These are phyloP conservation scores for Lacerta agilis DNA, from an alignment of 2,797 vertebrate species.

Conservation along the genomic window DNA sequence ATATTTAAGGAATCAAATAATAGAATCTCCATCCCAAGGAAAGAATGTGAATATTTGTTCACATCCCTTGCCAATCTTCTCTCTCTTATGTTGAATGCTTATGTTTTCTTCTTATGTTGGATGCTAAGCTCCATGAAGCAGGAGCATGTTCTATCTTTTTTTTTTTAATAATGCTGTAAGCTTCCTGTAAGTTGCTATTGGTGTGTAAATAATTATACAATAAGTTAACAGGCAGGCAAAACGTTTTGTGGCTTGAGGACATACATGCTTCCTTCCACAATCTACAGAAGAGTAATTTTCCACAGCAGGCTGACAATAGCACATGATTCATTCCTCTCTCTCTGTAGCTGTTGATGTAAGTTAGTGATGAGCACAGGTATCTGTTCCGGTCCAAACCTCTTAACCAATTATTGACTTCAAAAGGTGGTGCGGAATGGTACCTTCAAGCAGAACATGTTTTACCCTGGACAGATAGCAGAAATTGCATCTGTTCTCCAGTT, in stretches of 20 bases:
- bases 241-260: constrained; percentile 15
- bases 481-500: neutral
- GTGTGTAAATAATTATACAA: neutral
- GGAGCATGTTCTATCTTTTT: neutral
- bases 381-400: neutral
- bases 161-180: neutral
- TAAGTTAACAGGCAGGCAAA: neutral
- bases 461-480: neutral
- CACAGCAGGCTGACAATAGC: neutral
- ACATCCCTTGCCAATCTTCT: neutral
- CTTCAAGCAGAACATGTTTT: neutral
- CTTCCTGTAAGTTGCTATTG: neutral
- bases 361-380: neutral
- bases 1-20: neutral
- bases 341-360: neutral
- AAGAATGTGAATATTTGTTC: neutral
- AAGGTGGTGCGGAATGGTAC: neutral
- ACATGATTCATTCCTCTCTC: neutral
- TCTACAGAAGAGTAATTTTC: neutral
- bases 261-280: neutral
- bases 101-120: neutral
- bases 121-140: neutral
- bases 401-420: neutral
- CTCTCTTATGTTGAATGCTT: neutral
- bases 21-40: neutral